Evolutionary conservation across 2,113 vertebrate genomes (phyloP).

Genomic region (Pterocles orientalis): DNA sequence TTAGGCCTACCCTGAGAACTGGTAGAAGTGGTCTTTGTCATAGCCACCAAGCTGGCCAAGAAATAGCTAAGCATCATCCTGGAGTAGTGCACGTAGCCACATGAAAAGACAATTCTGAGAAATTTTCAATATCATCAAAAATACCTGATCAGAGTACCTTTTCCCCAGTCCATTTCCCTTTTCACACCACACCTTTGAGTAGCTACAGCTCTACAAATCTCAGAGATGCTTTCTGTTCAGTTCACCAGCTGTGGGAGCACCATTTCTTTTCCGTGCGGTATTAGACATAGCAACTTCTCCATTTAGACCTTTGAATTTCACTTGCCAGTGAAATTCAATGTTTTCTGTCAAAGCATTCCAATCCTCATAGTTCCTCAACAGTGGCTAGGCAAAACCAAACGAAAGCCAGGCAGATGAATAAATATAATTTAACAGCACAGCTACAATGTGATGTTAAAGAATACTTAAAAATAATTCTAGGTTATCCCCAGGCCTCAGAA

Average conservation of each 20-base stretch:
- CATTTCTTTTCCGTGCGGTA: fast-evolving
- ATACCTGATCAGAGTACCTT: neutral
- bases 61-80: neutral
- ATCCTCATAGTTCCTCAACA: neutral
- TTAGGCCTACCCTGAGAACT: neutral
- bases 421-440: neutral
- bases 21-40: neutral
- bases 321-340: neutral
- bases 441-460: neutral
- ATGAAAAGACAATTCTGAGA: neutral
- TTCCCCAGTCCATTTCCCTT: neutral
- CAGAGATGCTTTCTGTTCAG: neutral
- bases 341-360: neutral
- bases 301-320: neutral
- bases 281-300: neutral
- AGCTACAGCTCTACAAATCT: neutral
- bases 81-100: neutral
- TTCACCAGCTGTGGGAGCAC: neutral
- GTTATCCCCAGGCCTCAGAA: neutral
- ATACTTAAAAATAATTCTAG: neutral
- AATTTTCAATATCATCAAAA: neutral
- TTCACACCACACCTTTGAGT: neutral
- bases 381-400: neutral
- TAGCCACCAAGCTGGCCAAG: neutral
- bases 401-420: neutral